Evolutionary conservation across 2,113 vertebrate species (phyloP).

Genomic region (Pedetes capensis): DNA sequence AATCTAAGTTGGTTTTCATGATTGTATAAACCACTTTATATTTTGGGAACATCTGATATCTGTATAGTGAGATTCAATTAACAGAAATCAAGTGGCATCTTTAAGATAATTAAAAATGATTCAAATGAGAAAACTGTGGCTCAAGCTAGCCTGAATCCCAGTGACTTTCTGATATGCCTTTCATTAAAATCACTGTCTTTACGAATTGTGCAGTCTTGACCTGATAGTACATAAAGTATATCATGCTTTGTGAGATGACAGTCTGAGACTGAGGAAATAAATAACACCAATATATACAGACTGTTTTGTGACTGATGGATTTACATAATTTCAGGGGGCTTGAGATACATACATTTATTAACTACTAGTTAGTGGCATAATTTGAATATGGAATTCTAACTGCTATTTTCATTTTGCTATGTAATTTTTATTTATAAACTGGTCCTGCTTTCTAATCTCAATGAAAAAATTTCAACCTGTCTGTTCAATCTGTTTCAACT

Average conservation of each 20-base stretch:
- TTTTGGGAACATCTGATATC: not conserved
- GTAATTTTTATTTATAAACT: constrained; percentile 26
- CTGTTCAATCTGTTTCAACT: not conserved
- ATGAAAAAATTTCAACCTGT: not conserved
- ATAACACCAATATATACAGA: not conserved
- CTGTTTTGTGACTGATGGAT: not conserved
- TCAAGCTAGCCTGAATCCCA: not conserved
- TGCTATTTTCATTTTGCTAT: not conserved
- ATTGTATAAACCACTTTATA: not conserved
- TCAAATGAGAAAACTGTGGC: not conserved
- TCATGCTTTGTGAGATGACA: not conserved
- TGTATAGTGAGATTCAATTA: not conserved
- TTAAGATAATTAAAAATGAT: constrained; percentile 33
- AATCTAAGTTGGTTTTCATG: not conserved
- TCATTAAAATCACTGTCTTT: not conserved
- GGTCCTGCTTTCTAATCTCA: constrained; percentile 10
- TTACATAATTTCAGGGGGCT: not conserved
- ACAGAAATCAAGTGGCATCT: not conserved
- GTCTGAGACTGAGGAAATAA: not conserved
- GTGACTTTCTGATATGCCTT: not conserved
- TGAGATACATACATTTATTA: not conserved
- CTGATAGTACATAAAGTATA: not conserved
- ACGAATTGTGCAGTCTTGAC: not conserved
- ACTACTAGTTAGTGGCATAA: not conserved
- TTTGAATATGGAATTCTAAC: constrained; percentile 14